Evolutionary conservation across 2,888 invertebrate genomes (phyloP).

Genomic region (Tholera decimalis): DNA sequence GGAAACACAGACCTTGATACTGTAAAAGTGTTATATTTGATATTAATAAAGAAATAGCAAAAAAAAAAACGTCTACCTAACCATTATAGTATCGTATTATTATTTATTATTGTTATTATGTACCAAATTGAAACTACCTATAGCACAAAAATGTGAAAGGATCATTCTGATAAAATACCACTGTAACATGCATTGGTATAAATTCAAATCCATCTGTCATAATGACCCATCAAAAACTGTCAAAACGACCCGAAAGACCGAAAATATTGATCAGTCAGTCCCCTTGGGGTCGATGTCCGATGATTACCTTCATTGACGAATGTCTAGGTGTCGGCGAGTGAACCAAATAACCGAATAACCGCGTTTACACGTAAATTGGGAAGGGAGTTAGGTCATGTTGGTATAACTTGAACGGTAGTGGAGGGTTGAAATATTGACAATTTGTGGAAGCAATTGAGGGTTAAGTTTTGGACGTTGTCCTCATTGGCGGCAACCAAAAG

Average conservation of each 20-base stretch:
- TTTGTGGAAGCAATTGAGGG: slow-evolving; percentile 8
- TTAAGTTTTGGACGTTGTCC: not conserved
- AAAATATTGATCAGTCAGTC: slow-evolving; percentile 78
- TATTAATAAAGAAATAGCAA: no score
- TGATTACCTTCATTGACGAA: slow-evolving; percentile 78
- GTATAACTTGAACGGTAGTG: slow-evolving; percentile 31
- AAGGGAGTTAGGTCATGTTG: slow-evolving; percentile 54
- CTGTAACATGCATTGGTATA: not conserved
- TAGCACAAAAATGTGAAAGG: not conserved
- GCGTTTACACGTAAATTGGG: slow-evolving; percentile 48
- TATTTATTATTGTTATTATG: no score
- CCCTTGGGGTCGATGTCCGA: slow-evolving; percentile 73
- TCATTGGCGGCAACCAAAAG: not conserved
- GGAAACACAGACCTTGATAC: no score
- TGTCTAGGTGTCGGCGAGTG: slow-evolving; percentile 65
- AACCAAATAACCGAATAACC: slow-evolving; percentile 59
- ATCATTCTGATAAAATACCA: not conserved
- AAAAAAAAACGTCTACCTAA: no score
- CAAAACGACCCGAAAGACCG: slow-evolving; percentile 76
- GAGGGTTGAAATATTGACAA: slow-evolving; percentile 34
- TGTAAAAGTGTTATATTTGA: no score
- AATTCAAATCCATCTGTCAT: slow-evolving; percentile 15
- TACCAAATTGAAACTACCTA: no score
- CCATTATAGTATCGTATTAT: no score
- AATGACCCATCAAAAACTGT: slow-evolving; percentile 70